Conservation (phyloP, 2,113 vertebrate genomes). For the Xenopus tropicalis region DNA sequence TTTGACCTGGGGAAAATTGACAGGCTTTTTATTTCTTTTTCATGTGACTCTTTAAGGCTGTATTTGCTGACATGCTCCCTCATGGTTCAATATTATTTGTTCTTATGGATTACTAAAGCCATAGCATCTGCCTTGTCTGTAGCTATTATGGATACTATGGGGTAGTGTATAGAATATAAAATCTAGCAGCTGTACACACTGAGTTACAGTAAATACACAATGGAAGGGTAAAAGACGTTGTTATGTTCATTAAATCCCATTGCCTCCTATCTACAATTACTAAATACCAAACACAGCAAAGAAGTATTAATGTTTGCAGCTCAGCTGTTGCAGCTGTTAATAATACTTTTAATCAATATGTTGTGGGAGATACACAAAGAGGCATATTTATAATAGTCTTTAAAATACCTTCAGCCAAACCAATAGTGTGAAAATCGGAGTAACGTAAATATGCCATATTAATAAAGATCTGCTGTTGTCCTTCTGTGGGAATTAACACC, state of each 20-base stretch:
- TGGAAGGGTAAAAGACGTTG: not conserved
- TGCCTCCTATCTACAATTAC: not conserved
- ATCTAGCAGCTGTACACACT: not conserved
- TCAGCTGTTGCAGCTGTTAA: not conserved
- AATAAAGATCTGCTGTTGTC: too few relatives aligned
- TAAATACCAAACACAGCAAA: not conserved
- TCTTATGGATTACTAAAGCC: not conserved
- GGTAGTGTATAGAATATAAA: not conserved
- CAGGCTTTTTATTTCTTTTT: not conserved
- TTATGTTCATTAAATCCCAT: not conserved
- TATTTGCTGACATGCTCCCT: not conserved
- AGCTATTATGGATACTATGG: not conserved
- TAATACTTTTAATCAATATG: not conserved
- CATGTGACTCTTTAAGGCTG: not conserved
- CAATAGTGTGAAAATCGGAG: too few relatives aligned
- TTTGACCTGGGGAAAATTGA: not conserved
- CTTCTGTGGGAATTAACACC: too few relatives aligned
- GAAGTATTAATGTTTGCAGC: not conserved
- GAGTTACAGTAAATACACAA: slow-evolving; percentile 2
- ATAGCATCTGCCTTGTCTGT: not conserved
- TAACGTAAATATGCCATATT: too few relatives aligned
- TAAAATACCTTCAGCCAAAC: too few relatives aligned
- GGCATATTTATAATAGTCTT: too few relatives aligned
- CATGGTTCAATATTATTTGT: not conserved
- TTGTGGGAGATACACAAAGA: not conserved